These are phyloP conservation scores for Yponomeuta malinellus DNA, from an alignment of 2,888 invertebrate species.

Conservation along the genomic window DNA sequence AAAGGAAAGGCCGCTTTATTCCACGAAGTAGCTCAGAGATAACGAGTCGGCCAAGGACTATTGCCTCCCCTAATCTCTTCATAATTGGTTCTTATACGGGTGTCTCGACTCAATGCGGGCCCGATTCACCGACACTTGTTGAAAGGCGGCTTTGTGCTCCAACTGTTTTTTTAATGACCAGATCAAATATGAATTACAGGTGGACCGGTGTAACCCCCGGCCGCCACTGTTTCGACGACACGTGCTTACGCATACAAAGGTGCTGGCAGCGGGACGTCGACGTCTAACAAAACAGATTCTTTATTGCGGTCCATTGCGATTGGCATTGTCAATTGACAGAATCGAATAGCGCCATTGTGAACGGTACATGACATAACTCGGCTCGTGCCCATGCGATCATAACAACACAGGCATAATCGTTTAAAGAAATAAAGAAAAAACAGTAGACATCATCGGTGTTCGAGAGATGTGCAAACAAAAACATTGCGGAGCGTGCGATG, in stretches of 20 bases:
- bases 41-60: slow-evolving; percentile 18
- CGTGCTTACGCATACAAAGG: slow-evolving; percentile 38
- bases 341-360: slow-evolving; percentile 50
- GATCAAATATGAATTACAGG: slow-evolving; percentile 9
- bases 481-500: slow-evolving; percentile 24
- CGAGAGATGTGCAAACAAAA: slow-evolving; percentile 30
- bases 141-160: slow-evolving; percentile 13
- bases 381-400: slow-evolving; percentile 41
- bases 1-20: background rate
- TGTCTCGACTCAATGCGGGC: slow-evolving; percentile 51
- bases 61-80: slow-evolving; percentile 38
- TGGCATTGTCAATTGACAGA: slow-evolving; percentile 49
- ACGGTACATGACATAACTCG: slow-evolving; percentile 46
- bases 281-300: slow-evolving; percentile 46
- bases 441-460: slow-evolving; percentile 21
- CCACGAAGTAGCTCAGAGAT: slow-evolving; percentile 11
- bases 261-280: slow-evolving; percentile 27
- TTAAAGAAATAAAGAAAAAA: slow-evolving; percentile 34
- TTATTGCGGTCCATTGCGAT: slow-evolving; percentile 49
- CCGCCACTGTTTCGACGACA: background rate
- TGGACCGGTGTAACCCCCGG: background rate
- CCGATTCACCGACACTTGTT: slow-evolving; percentile 30
- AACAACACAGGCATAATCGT: slow-evolving; percentile 32
- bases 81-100: slow-evolving; percentile 59
- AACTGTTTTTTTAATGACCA: slow-evolving; percentile 6